Base-by-base conservation (phyloP, 2,888 invertebrate genomes). In the Limnephilus marmoratus region DNA sequence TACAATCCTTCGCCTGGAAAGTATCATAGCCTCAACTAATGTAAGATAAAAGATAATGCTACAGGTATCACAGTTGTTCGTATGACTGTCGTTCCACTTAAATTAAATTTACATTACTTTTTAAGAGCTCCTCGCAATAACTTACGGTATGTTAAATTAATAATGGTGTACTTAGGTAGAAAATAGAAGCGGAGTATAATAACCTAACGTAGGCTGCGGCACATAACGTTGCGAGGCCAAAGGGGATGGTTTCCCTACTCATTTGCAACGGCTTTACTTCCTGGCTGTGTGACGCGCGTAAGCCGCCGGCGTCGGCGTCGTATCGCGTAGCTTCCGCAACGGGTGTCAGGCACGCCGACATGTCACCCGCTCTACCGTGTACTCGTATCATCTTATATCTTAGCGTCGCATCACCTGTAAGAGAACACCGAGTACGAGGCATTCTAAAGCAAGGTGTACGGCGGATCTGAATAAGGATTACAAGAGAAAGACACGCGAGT, bases 201-300 rank as follows among this genome's bases (percentile, higher is more conserved):
- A 68, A 68, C 2, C 24, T n/a, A 68, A 68, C n/a, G 9, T 24
- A 68, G 68, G 68, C 68, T 24, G 68, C 24, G n/a, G 24, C 68
- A n/a, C n/a, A 7, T 68, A 24, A n/a, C 68, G 68, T 24, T n/a
- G 68, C n/a, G 68, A 68, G 24, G 68, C 68, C 68, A 83, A 83
- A 11, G 18, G 82, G 37, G 83, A 83, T 83, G 9, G 37, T 83
- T 83, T 37, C 34, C 83, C 37, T 83, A 15, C 83, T 83, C 83
- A 37, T 34, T 83, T 37, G 31, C 37, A 83, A 41, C 24, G 83
- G 83, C 83, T 37, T 83, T 83, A 34, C 83, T 83, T 37, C 83
- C 37, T 83, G 37, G 37, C 83, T 24, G 83, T 34, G 15, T 34
- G 83, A 83, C 83, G 83, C 83, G 83, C 83, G 18, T 83, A 83